A percentile compares a stretch with the other conserved stretches of the same genome.
Evolutionary conservation across 2,113 vertebrate species (phyloP).

Genomic region (Cryptotis parvus): DNA sequence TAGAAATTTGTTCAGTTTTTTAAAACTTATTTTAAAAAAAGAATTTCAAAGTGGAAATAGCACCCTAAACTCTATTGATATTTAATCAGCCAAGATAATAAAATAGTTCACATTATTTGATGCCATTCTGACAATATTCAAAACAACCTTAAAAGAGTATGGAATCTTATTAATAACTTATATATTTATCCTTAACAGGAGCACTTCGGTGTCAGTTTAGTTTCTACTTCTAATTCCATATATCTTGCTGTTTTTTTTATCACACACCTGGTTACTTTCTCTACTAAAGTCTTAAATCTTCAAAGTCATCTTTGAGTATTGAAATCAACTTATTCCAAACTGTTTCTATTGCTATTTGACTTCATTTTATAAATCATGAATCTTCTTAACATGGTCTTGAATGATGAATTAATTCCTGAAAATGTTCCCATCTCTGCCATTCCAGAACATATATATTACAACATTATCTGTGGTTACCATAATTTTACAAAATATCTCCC

Average conservation of each 20-base stretch:
- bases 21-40: no score
- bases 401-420: background rate
- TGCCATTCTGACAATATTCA: background rate
- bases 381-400: background rate
- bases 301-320: background rate
- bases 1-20: no score
- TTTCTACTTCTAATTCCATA: background rate
- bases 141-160: background rate
- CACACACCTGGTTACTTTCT: background rate
- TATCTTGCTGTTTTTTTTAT: background rate
- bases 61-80: no score
- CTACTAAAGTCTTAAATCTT: background rate
- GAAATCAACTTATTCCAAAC: background rate
- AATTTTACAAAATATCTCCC: background rate
- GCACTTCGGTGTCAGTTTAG: background rate
- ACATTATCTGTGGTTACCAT: background rate
- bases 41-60: no score
- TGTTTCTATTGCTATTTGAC: background rate
- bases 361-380: background rate
- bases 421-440: no score
- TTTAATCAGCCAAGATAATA: background rate
- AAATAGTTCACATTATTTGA: background rate
- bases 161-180: no score
- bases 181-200: no score
- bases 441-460: no score